Evolutionary conservation across 2,113 vertebrate species (phyloP), one percentile per base, ranked within the genome.

Genomic region (Rhea americana): DNA sequence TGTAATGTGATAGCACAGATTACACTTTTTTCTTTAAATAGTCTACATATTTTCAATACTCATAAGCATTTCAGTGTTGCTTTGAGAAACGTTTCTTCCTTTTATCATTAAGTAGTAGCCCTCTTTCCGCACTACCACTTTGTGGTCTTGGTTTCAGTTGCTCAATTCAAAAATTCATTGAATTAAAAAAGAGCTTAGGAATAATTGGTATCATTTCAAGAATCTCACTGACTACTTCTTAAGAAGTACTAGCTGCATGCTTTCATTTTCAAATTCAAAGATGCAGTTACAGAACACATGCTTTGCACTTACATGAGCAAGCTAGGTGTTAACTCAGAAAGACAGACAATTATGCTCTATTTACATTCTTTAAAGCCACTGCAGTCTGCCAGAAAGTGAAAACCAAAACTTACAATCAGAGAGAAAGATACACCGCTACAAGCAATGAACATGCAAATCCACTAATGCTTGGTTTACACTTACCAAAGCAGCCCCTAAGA

Each of bases 1-100:
- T 98, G 97, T 50, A 97, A 98, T 90, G 89, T 82, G 97, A 97
- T 67, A 97, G 80, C 65, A 97, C 7, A 94, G 82, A 94, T 96
- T 90, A 97, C 61, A 91, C 47, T 16, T 30, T 56, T 56, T 25
- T 94, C 94, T 94, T 95, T 51, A 90, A 91, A 81, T 91, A 89
- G 48, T 43, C 81, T 43, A 70, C 32, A 70, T 5, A 26, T 48
- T 90, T 87, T 56, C 71, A 72, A 43, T 13, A 58, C 11, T 67
- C 86, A 82, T 14, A 86, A 89, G 24, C 4, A 80, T 37, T 91
- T 83, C 76, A 81, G 68, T 0, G 0, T 1, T 37, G 19, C 24
- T 70, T 86, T 63, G 66, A 81, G 48, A 90, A 88, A 70, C 1
- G 11, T 22, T 66, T 59, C 59, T 63, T 89, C 37, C 35, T 89